A percentile compares a stretch with the other conserved stretches of the same genome.
Evolutionary conservation across 2,888 invertebrate genomes (phyloP).

Genomic region (Eurois occulta): DNA sequence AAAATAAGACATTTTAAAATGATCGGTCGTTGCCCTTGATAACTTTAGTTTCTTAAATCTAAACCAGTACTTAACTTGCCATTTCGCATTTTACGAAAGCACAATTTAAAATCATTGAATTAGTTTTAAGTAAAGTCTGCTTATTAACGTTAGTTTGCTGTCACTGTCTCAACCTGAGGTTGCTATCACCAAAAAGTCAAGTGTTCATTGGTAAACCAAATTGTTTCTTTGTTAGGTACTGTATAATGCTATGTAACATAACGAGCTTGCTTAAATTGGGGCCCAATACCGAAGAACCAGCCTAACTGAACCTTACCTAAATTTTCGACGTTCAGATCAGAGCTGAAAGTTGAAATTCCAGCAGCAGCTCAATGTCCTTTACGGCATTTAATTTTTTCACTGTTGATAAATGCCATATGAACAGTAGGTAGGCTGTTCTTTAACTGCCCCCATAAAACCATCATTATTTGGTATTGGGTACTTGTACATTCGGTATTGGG

Average conservation of each 20-base stretch:
- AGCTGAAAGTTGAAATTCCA: neutral
- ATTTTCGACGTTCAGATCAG: neutral
- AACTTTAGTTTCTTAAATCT: slow-evolving; percentile 44
- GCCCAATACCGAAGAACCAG: slow-evolving; percentile 17
- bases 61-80: slow-evolving; percentile 69
- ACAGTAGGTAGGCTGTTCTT: neutral
- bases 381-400: neutral
- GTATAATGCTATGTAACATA: slow-evolving; percentile 55
- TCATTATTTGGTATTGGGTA: slow-evolving; percentile 20
- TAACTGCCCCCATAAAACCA: neutral
- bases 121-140: slow-evolving; percentile 47
- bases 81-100: slow-evolving; percentile 66
- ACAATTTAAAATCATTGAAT: slow-evolving; percentile 49
- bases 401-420: neutral
- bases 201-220: slow-evolving; percentile 77
- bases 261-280: slow-evolving; percentile 47
- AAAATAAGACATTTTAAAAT: slow-evolving; percentile 8
- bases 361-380: neutral
- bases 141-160: slow-evolving; percentile 47
- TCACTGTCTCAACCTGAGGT: slow-evolving; percentile 58
- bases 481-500: slow-evolving; percentile 28
- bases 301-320: too few species aligned
- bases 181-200: slow-evolving; percentile 75
- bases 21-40: slow-evolving; percentile 13
- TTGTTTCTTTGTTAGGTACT: slow-evolving; percentile 67